phyloP scores from a whole-genome alignment of 2,113 vertebrate genomes.

The Falcunculus frontatus region DNA sequence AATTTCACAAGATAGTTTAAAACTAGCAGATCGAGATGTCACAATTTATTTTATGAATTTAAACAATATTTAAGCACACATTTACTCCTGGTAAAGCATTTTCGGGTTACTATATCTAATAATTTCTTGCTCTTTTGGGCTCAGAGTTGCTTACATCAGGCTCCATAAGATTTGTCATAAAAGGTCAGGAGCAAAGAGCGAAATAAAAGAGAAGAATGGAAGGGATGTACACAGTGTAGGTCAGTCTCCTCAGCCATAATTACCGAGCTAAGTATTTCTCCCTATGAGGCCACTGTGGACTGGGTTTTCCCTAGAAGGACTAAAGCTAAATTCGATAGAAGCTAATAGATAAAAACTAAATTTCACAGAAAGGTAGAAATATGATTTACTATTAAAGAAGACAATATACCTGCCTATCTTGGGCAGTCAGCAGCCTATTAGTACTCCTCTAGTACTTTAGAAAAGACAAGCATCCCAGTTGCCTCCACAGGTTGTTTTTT shows the following conservation, averaged over 20 bases:
- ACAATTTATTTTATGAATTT: neutral
- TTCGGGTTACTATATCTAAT: neutral
- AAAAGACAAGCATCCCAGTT: neutral
- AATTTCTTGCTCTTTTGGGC: neutral
- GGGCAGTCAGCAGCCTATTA: neutral
- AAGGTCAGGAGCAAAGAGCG: neutral
- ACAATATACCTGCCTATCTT: neutral
- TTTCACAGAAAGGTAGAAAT: neutral
- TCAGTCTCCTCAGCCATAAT: neutral
- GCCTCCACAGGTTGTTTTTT: neutral
- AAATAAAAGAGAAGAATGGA: neutral
- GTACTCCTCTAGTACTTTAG: neutral
- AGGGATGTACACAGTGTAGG: neutral
- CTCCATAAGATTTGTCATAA: neutral
- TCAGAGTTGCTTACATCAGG: neutral
- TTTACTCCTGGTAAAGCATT: neutral
- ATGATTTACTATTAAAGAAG: neutral
- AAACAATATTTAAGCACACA: neutral
- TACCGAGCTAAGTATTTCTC: neutral
- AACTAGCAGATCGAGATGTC: neutral
- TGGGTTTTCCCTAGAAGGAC: neutral
- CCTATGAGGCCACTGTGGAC: neutral
- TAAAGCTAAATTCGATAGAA: too few relatives aligned
- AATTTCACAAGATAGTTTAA: slow-evolving; percentile 8
- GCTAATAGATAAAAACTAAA: too few relatives aligned